Evolutionary conservation across 2,113 vertebrate species (phyloP).

Genomic region (Benitochromis conjunctus): DNA sequence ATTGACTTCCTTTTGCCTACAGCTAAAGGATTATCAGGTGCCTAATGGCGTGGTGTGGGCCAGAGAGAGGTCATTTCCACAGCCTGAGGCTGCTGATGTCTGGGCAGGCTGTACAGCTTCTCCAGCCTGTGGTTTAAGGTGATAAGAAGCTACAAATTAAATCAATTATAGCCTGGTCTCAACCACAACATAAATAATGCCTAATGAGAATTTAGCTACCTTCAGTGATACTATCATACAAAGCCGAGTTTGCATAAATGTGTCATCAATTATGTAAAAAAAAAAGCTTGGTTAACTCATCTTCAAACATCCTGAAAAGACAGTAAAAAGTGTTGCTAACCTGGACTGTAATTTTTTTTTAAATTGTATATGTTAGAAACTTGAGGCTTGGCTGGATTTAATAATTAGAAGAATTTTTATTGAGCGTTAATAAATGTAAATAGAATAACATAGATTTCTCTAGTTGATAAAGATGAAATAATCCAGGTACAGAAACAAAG

Average conservation of each 20-base stretch:
- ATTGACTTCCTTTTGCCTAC: slow-evolving; percentile 43
- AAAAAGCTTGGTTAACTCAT: not conserved
- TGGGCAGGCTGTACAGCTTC: not conserved
- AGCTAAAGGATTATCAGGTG: slow-evolving; percentile 51
- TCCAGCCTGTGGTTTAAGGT: not conserved
- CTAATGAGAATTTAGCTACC: slow-evolving; percentile 10
- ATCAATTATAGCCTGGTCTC: slow-evolving; percentile 2
- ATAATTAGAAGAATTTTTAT: not conserved
- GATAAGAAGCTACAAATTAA: slow-evolving; percentile 1
- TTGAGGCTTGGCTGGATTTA: not conserved
- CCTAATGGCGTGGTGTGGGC: slow-evolving; percentile 43
- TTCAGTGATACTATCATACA: not conserved
- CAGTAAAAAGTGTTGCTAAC: not conserved
- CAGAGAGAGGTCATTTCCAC: slow-evolving; percentile 38
- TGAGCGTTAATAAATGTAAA: not conserved
- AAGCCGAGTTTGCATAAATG: not conserved
- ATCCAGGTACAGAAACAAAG: not conserved
- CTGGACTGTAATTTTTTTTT: not conserved
- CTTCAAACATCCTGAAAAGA: not conserved
- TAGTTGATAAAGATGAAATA: not conserved
- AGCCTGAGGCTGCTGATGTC: slow-evolving; percentile 7
- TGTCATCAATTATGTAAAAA: not conserved
- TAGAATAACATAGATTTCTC: not conserved
- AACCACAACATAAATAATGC: not conserved
- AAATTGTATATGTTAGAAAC: not conserved